Evolutionary conservation across 2,113 vertebrate species (phyloP).

Genomic region (Microtus montanus): DNA sequence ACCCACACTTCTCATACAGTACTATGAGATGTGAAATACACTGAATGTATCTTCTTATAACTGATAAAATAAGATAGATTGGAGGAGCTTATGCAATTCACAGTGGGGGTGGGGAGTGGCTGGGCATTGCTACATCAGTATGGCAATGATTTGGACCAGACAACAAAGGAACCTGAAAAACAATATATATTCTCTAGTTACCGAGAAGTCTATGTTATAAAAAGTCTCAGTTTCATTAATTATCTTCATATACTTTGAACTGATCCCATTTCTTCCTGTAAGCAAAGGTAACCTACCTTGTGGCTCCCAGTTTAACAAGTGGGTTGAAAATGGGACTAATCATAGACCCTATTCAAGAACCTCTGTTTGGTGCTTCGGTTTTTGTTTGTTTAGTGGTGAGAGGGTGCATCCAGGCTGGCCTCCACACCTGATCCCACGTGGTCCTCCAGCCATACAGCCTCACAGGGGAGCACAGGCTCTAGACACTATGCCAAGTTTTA

Average conservation of each 20-base stretch:
- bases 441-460: too few relatives aligned
- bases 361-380: conserved; percentile 9
- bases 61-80: not conserved
- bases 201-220: not conserved
- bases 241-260: conserved; percentile 19
- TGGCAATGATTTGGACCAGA: not conserved
- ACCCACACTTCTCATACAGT: not conserved
- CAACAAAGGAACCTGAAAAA: not conserved
- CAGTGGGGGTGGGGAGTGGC: not conserved
- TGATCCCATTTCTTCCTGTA: not conserved
- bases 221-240: conserved; percentile 29
- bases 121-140: not conserved
- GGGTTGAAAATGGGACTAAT: conserved; percentile 48
- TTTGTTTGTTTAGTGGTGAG: not conserved
- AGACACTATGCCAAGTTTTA: not conserved
- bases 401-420: not conserved
- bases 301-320: conserved; percentile 15
- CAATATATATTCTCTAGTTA: conserved; percentile 18
- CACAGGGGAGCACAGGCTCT: not conserved
- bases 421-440: not conserved
- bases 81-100: not conserved
- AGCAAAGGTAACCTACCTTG: conserved; percentile 13
- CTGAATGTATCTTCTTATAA: not conserved
- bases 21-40: not conserved
- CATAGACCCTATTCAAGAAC: conserved; percentile 9